A percentile compares a stretch with the other conserved stretches of the same genome.
Conservation (phyloP, 2,888 invertebrate genomes). For the Volucella bombylans region DNA sequence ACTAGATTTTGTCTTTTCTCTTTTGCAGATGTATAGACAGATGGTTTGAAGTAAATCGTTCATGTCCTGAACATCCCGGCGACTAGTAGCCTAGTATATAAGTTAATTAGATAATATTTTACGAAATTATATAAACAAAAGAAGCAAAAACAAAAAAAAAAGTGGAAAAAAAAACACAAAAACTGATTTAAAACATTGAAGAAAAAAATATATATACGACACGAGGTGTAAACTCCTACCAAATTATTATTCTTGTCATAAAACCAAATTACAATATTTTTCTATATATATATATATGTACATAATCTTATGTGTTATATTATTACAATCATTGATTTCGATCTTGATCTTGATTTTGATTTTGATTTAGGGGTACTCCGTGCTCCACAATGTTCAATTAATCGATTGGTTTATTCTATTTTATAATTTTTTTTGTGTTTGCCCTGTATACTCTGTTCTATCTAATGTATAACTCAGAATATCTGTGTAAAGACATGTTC, state of each 20-base stretch:
- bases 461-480: slow-evolving; percentile 59
- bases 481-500: slow-evolving; percentile 55
- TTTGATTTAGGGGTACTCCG: slow-evolving; percentile 30
- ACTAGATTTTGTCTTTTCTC: slow-evolving; percentile 16
- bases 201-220: slow-evolving; percentile 56
- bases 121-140: slow-evolving; percentile 62
- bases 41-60: slow-evolving; percentile 99
- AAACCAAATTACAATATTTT: slow-evolving; percentile 74
- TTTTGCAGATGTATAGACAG: slow-evolving; percentile 96
- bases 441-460: slow-evolving; percentile 53
- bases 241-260: slow-evolving; percentile 74
- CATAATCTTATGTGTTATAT: slow-evolving; percentile 67
- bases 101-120: slow-evolving; percentile 74
- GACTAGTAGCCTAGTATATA: slow-evolving; percentile 86
- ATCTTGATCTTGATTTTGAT: neutral
- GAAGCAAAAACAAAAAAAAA: slow-evolving; percentile 31
- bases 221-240: slow-evolving; percentile 72
- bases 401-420: slow-evolving; percentile 8
- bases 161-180: slow-evolving; percentile 15
- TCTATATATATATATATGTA: slow-evolving; percentile 69
- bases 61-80: slow-evolving; percentile 99
- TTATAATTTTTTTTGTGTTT: slow-evolving; percentile 19
- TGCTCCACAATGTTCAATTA: slow-evolving; percentile 35
- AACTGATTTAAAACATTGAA: slow-evolving; percentile 37
- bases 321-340: slow-evolving; percentile 57